Percentiles rank a stretch among this genome's conserved stretches.
Evolutionary conservation across 92 coral and sea anemone genomes (phyloP).

Genomic region (Actinernus sp.): DNA sequence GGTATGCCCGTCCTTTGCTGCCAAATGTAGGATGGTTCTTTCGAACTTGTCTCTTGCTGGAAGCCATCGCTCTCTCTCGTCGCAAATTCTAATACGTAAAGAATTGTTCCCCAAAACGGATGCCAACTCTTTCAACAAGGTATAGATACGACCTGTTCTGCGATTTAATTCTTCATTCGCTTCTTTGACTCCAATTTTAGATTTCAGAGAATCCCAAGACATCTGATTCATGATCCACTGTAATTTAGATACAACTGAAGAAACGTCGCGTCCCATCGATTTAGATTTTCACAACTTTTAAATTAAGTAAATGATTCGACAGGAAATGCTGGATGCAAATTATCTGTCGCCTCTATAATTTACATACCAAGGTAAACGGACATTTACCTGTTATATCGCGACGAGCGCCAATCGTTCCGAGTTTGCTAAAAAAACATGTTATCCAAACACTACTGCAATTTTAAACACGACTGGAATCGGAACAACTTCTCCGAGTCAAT

Average conservation of each 20-base stretch:
- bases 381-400: no score
- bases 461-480: no score
- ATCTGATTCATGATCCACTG: not conserved
- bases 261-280: not conserved
- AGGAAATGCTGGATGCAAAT: no score
- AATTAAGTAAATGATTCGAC: no score
- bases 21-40: conserved; percentile 36
- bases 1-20: conserved; percentile 26
- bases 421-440: no score
- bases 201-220: not conserved
- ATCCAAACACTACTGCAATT: no score
- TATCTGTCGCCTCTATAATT: no score
- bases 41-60: conserved; percentile 23
- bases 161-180: conserved; percentile 9
- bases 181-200: not conserved
- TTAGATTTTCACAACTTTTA: no score
- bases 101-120: conserved; percentile 3
- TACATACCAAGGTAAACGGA: no score
- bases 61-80: conserved; percentile 16
- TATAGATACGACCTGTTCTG: not conserved
- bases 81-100: not conserved
- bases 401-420: no score
- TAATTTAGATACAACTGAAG: not conserved
- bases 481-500: no score
- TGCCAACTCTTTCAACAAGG: conserved; percentile 3